Percentiles rank a stretch among this genome's conserved stretches.
phyloP scores from a whole-genome alignment of 64 coral and sea anemone species.

The Dendrophyllia cribrosa region DNA sequence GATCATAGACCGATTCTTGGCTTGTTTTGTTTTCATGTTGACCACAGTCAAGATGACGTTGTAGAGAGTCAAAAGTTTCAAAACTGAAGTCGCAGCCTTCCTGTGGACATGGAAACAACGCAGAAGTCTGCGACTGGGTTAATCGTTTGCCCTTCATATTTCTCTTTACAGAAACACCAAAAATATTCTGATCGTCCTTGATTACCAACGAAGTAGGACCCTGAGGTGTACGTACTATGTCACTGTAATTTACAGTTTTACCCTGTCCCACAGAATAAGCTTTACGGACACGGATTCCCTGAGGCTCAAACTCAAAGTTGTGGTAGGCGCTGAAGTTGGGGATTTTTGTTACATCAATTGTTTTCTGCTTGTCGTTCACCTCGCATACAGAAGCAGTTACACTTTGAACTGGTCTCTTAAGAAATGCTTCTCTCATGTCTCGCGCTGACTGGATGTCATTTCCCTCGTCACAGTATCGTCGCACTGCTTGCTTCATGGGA shows the following conservation, averaged over 20 bases:
- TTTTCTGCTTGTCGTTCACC: constrained; percentile 24
- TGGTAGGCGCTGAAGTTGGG: constrained; percentile 30
- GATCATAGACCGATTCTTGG: constrained; percentile 33
- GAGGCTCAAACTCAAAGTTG: constrained; percentile 5
- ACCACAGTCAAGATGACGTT: constrained; percentile 20
- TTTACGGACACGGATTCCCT: neutral
- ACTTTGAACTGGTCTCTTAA: constrained; percentile 4
- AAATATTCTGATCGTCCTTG: neutral
- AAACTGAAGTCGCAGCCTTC: neutral
- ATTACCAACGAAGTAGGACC: constrained; percentile 27
- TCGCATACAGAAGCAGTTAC: neutral
- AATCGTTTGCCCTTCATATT: neutral
- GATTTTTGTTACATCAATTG: constrained; percentile 30
- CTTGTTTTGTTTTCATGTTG: constrained; percentile 21
- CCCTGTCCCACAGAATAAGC: constrained; percentile 22
- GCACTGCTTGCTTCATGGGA: constrained; percentile 52
- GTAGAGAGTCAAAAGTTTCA: constrained; percentile 12
- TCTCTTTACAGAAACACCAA: neutral
- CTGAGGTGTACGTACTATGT: constrained; percentile 11
- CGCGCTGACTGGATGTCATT: constrained; percentile 42
- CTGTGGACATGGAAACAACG: constrained; percentile 18
- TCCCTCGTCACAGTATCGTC: constrained; percentile 34
- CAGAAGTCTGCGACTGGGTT: neutral
- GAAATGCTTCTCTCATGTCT: constrained; percentile 34
- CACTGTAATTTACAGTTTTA: neutral